phyloP scores from a whole-genome alignment of 1,140 invertebrate species.

The Macrosteles quadrilineatus region DNA sequence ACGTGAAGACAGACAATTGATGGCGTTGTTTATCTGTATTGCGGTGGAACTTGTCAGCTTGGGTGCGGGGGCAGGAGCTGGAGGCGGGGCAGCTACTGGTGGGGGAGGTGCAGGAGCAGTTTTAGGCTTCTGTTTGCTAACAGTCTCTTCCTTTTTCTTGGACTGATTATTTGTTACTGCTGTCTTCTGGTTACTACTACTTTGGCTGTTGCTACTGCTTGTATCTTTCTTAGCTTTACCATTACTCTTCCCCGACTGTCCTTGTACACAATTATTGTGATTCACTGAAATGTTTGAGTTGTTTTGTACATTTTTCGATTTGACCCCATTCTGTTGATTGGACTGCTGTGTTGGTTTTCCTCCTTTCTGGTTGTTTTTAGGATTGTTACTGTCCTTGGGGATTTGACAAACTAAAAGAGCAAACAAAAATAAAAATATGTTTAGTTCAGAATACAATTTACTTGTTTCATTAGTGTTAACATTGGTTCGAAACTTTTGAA shows the following conservation, averaged over 20 bases:
- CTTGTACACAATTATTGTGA: conserved; percentile 26
- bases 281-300: conserved; percentile 10
- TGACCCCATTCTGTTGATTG: conserved; percentile 2
- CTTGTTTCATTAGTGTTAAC: no score
- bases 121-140: not conserved
- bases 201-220: conserved; percentile 42
- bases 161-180: conserved; percentile 38
- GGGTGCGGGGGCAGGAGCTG: conserved; percentile 19
- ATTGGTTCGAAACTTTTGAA: no score
- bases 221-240: conserved; percentile 41
- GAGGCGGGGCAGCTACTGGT: not conserved
- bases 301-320: conserved; percentile 26
- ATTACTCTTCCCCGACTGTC: conserved; percentile 35
- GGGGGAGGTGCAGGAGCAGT: not conserved
- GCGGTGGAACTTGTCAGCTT: conserved; percentile 43
- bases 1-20: conserved; percentile 41
- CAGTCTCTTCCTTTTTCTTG: conserved; percentile 42
- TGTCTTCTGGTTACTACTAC: conserved; percentile 41
- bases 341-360: conserved; percentile 18
- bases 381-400: conserved; percentile 51
- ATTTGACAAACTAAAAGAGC: conserved; percentile 51
- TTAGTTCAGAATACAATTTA: no score
- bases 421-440: conserved; percentile 11
- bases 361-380: conserved; percentile 45
- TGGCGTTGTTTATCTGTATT: conserved; percentile 46